Evolutionary conservation across 2,113 vertebrate species (phyloP).

Genomic region (Aptenodytes forsteri): DNA sequence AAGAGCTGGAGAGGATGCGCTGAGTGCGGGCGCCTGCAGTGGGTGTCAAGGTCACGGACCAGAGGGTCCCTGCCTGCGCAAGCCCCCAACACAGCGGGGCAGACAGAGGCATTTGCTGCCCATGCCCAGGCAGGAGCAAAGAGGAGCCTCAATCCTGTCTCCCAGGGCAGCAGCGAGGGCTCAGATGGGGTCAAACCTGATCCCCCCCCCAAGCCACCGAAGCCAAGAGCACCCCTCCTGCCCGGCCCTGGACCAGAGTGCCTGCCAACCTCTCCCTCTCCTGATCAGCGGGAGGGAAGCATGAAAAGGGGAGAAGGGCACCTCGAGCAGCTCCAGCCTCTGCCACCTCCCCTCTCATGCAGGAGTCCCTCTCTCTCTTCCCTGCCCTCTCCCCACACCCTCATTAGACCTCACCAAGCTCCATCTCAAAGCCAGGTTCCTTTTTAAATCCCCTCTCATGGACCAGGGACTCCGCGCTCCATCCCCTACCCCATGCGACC

Average conservation of each 20-base stretch:
- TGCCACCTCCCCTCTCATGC: background rate
- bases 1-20: background rate
- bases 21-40: fast-evolving
- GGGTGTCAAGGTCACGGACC: background rate
- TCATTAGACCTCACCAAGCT: background rate
- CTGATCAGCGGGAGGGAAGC: fast-evolving
- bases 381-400: no score
- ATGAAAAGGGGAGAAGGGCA: no score
- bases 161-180: background rate
- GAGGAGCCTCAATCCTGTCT: background rate
- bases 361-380: no score
- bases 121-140: background rate
- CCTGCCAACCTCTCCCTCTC: background rate
- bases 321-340: background rate
- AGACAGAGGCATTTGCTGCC: background rate
- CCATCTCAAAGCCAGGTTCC: background rate
- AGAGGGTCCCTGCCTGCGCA: background rate
- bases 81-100: fast-evolving
- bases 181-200: background rate
- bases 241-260: fast-evolving
- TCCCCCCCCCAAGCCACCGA: background rate
- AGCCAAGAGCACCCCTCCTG: background rate
- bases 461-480: fast-evolving
- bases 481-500: fast-evolving
- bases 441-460: background rate